Base-by-base conservation (phyloP, 2,113 vertebrate genomes). In the Xiphias gladius region DNA sequence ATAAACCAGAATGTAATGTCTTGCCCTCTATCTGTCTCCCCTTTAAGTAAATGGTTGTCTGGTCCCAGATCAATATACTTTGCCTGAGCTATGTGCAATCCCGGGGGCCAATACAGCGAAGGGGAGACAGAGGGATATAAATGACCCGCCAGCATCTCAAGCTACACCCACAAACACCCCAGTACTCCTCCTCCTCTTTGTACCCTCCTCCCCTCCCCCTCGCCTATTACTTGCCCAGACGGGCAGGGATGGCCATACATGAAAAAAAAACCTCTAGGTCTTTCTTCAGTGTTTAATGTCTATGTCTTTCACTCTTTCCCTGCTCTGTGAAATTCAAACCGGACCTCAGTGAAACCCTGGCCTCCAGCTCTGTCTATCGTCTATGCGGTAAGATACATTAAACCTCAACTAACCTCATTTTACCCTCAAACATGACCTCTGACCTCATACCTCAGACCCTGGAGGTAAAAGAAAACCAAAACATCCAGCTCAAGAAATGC, bases 81-180 rank as follows among this genome's bases (percentile, higher is more conserved):
- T 72, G 41, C 61, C 54, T 74, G 50, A 73, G 57, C 24, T 4
- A 35, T 63, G 39, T n/a, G 39, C 43, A 63, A 46, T 76, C 76
- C 70, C 69, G 61, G 52, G 62, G 54, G 50, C 24, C 67, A 65
- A 75, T 13, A 50, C 50, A 32, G 59, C 32, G 1, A 24, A 35
- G 6, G 12, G 46, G 66, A 86, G 78, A 77, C 41, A 9, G 55
- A 68, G 52, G 58, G 75, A 86, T 80, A 93, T 89, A 90, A 93
- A 94, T 72, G 71, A 91, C 79, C 73, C 84, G 79, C 80, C 79
- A 74, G 32, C 57, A 57, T 82, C 64, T 85, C 72, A 88, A 78
- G 58, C 43, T 73, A 74, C 69, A 84, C 55, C 80, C 55, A 88
- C 62, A 65, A 55, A 64, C 76, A 78, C 69, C 76, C 17, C 55